phyloP scores from a whole-genome alignment of 2,797 vertebrate species.

The Leptatherina wallacei region DNA sequence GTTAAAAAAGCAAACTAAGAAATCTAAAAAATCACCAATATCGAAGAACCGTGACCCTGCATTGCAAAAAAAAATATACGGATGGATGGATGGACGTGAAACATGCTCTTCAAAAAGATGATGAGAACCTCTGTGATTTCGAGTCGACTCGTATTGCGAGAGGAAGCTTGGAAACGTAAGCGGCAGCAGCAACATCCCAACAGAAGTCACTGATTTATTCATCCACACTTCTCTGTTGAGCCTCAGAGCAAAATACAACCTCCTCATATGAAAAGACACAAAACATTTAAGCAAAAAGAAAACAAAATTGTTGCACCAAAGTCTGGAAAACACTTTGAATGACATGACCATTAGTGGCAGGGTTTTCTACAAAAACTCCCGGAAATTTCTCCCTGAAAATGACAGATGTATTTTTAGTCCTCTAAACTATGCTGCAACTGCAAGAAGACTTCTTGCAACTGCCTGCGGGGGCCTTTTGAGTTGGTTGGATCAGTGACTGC shows the following conservation, averaged over 20 bases:
- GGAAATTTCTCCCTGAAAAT: constrained; percentile 70
- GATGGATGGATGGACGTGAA: not conserved
- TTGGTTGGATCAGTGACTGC: constrained; percentile 83
- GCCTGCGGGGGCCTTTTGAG: constrained; percentile 78
- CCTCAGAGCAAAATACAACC: constrained; percentile 40
- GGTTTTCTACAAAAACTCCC: constrained; percentile 67
- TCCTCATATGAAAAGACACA: constrained; percentile 19
- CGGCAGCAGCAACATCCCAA: constrained; percentile 34
- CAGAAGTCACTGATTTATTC: constrained; percentile 56
- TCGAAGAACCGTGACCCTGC: not conserved
- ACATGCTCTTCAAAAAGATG: constrained; percentile 27
- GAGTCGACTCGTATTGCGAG: constrained; percentile 41
- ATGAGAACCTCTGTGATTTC: constrained; percentile 39
- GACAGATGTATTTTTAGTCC: constrained; percentile 78
- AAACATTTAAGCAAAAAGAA: constrained; percentile 32
- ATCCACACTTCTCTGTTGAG: constrained; percentile 33
- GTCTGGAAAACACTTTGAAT: constrained; percentile 57
- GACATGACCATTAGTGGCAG: constrained; percentile 70
- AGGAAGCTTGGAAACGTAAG: constrained; percentile 41
- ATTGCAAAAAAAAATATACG: not conserved
- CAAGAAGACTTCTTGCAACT: constrained; percentile 77
- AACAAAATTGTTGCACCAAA: constrained; percentile 47
- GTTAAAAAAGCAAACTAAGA: too few relatives aligned
- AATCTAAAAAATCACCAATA: too few relatives aligned
- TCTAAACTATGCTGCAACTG: constrained; percentile 77